Conservation (phyloP, 2,113 vertebrate species). For the Rhinolophus ferrumequinum region DNA sequence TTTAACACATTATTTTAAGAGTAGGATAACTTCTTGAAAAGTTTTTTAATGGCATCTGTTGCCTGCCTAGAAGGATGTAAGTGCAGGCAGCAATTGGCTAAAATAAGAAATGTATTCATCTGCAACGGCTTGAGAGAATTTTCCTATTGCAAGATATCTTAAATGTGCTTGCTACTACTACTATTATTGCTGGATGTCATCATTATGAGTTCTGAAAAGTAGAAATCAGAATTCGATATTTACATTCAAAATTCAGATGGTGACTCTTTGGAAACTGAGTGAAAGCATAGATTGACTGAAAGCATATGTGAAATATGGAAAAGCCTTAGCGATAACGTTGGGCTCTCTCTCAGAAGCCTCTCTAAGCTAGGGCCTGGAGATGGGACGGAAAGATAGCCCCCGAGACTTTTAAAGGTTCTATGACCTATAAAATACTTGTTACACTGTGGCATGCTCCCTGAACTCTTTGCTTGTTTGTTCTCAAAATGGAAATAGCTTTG, state of each 20-base stretch:
- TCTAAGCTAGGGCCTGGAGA: background rate
- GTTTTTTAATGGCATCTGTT: constrained; percentile 15
- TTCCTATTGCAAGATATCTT: constrained; percentile 31
- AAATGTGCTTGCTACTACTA: background rate
- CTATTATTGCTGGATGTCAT: background rate
- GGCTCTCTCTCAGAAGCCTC: background rate
- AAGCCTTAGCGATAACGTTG: background rate
- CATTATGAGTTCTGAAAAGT: constrained; percentile 31
- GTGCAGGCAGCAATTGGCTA: background rate
- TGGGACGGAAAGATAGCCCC: background rate
- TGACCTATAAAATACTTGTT: background rate
- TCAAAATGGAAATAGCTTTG: constrained; percentile 32
- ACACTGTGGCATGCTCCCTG: background rate
- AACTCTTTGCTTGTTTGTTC: constrained; percentile 10
- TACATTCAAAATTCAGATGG: background rate
- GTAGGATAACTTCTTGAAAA: constrained; percentile 32
- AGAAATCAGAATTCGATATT: constrained; percentile 32
- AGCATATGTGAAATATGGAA: background rate
- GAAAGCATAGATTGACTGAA: background rate
- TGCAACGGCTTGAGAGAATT: background rate
- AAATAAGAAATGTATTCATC: constrained; percentile 26
- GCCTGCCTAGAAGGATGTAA: constrained; percentile 13
- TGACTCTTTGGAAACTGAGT: background rate
- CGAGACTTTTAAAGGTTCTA: background rate
- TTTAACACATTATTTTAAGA: constrained; percentile 46